Evolutionary conservation across 2,113 vertebrate genomes (phyloP), one percentile per base, ranked within the genome.

Genomic region (Rafetus swinhoei): DNA sequence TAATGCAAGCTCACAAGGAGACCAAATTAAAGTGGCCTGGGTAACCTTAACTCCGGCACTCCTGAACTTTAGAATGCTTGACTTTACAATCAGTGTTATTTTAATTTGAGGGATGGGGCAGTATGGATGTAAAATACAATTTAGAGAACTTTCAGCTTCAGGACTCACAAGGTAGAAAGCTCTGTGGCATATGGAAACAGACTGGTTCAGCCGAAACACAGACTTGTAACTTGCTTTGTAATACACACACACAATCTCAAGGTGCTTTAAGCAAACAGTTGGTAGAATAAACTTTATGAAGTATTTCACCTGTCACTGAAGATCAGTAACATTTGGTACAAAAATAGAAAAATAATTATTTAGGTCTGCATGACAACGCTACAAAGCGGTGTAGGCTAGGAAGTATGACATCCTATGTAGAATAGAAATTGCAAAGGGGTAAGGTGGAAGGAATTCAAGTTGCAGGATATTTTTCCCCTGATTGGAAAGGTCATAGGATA

Each of bases 61-160:
- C 59, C 24, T 54, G 16, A 56, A 56, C 19, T 65, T 65, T 65
- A 8, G 27, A 65, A 65, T 65, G 62, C 14, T 65, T 65, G 62
- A n/a, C 15, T 65, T 32, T 65, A 13, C 29, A 65, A 65, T 7
- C 62, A 16, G 29, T 65, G 62, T 65, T 65, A 13, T 65, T 65
- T 65, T 65, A 65, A 65, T 2, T 3, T 1, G 3, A 7, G 25
- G 2, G 27, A 3, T 2, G 57, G 57, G 9, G 9, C 9, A 4
- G 25, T 24, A 59, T 9, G 14, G 6, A 16, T 29, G 6, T 54
- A 39, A 35, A 50, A 56, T 45, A 72, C 39, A 81, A 72, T 16
- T 32, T 45, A 16, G 82, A 32, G 57, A 65, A 83, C 45, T n/a
- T 10, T 18, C 7, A 24, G 52, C 52, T 72, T 29, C 22, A 32